Evolutionary conservation across 2,888 invertebrate genomes (phyloP), one percentile per base, ranked within the genome.

Genomic region (Ophioninae sp.): DNA sequence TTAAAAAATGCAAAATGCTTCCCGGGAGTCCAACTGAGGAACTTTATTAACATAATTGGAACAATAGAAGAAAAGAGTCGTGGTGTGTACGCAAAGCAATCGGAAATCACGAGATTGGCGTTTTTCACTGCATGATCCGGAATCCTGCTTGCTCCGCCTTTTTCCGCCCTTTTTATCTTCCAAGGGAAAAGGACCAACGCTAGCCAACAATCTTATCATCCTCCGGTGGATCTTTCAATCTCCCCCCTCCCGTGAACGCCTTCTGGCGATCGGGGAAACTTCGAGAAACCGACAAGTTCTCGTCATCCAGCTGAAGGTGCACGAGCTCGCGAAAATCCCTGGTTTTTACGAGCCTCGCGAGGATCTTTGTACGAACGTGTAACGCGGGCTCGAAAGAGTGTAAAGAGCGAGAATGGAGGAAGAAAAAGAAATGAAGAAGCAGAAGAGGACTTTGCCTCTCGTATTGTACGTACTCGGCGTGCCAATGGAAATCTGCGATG

Each of bases 61-160:
- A 82, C 74, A 82, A 79, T 74, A 23, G 64, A 82, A 75, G 71
- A 82, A 75, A 71, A 75, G 61, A 75, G 79, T 82, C 82, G 75
- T 75, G 23, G 58, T 37, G 20, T 39, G 22, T 20, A 77, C 64
- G 22, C 23, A 72, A n/a, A 39, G 17, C n/a, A 39, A 68, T 8
- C 51, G 10, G 68, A 41, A 30, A 9, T 8, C 65, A 65, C 30
- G 51, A 75, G 75, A 75, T 56, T 56, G 75, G 58, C 20, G 51
- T 75, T 65, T 64, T 51, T n/a, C 23, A 37, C 30, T 39, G 59
- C 20, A 74, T 51, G 13, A 44, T 44, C 30, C 6, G 44, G 73
- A 61, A 39, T 65, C n/a, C 64, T 65, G 39, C 68, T 51, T 51
- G 51, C 17, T 51, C 51, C 17, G 13, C 51, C 17, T 17, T 44